Conservation (phyloP, 2,888 invertebrate genomes). For the Drosophila flavopinicola region DNA sequence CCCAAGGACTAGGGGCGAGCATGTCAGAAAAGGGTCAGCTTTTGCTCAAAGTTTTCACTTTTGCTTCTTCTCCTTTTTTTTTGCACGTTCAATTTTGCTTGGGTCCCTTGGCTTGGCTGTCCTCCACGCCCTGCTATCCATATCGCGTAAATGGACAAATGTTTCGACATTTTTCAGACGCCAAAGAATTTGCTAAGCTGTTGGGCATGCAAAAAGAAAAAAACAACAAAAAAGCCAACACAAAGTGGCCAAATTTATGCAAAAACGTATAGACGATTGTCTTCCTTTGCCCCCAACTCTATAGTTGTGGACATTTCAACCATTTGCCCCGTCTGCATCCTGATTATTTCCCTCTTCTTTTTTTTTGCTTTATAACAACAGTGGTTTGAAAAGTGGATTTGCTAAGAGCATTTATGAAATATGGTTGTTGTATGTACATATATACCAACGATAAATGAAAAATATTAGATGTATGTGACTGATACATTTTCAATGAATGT, state of each 20-base stretch:
- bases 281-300: constrained; percentile 4
- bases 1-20: constrained; percentile 57
- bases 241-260: constrained; percentile 77
- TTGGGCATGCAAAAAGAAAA: constrained; percentile 26
- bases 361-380: constrained; percentile 27
- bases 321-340: constrained; percentile 44
- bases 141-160: constrained; percentile 72
- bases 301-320: constrained; percentile 34
- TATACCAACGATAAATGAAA: background rate
- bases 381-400: constrained; percentile 17
- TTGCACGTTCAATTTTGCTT: constrained; percentile 14
- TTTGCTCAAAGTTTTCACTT: constrained; percentile 57
- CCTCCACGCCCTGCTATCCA: constrained; percentile 8
- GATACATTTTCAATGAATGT: too few relatives aligned
- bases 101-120: constrained; percentile 25
- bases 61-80: constrained; percentile 23
- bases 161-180: constrained; percentile 74
- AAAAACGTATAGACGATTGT: constrained; percentile 58
- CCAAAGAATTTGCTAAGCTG: constrained; percentile 59
- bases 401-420: background rate
- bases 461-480: too few relatives aligned
- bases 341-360: constrained; percentile 42
- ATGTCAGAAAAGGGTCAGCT: constrained; percentile 70
- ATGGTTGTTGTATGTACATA: background rate
- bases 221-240: constrained; percentile 32